Evolutionary conservation across 2,888 invertebrate species (phyloP), one percentile per base, ranked within the genome.

Genomic region (Megamerina dolium): DNA sequence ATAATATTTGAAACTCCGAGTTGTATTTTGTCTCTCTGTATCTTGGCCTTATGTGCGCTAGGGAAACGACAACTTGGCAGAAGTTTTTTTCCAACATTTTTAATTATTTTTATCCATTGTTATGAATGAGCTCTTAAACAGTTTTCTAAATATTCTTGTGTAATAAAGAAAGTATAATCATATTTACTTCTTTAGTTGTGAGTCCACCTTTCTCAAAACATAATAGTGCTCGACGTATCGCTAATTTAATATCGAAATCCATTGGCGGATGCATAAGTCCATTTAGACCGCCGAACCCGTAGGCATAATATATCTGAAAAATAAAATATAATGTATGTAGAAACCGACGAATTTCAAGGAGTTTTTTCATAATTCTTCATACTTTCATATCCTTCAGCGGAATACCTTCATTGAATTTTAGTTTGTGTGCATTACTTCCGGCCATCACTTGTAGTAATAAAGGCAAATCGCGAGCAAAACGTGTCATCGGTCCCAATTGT

Each of bases 401-500:
- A 13, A 78, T 74, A 20, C 74, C 68, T 2, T 83, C 65, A 2
- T 45, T 18, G 37, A 65, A 51, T 4, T 71, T 63, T 6, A 84
- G 63, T 27, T 68, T 61, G 8, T 53, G 50, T 9, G 60, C 63
- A 48, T 73, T 73, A 10, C 72, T 70, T 0, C 76, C 78, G 0
- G 79, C 77, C 74, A 87, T 75, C 4, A 84, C 71, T 57, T 76
- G 75, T 57, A 87, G 62, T 47, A 87, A 71, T 1, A 87, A 75
- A 1, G 77, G 73, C 43, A 94, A 68, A 70, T 94, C 94, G 20
- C 78, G 79, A 0, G 85, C 84, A 60, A 81, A 82, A 9, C 92
- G 77, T 19, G 85, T 76, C 74, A 94, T 79, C 0, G 94, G 94
- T 0, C 85, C 85, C 18, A 82, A 60, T 0, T 76, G 75, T 23